A percentile compares a stretch with the other conserved stretches of the same genome.
Evolutionary conservation across 1,140 invertebrate species (phyloP).

Genomic region (Micrasema minimum): DNA sequence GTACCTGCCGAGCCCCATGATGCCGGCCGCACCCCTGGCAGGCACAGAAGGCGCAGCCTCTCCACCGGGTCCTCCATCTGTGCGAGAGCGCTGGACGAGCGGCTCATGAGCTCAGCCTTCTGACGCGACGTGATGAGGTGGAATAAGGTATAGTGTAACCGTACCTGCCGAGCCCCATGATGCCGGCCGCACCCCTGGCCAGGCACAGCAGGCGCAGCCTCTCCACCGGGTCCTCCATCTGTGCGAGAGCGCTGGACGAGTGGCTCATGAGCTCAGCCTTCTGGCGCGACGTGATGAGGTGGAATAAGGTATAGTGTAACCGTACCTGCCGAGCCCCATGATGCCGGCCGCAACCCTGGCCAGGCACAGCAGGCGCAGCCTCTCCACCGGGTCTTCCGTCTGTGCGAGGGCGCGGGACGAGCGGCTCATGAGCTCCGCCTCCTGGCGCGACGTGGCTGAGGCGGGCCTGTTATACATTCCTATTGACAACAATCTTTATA

Average conservation of each 20-base stretch:
- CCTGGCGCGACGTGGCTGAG: constrained; percentile 79
- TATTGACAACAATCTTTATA: too few relatives aligned
- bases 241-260: constrained; percentile 70
- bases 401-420: constrained; percentile 70
- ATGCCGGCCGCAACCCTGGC: constrained; percentile 89
- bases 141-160: too few relatives aligned
- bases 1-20: constrained; percentile 87
- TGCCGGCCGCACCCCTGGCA: constrained; percentile 89
- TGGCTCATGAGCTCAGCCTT: constrained; percentile 60
- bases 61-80: constrained; percentile 82
- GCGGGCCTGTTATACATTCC: constrained; percentile 76
- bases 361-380: constrained; percentile 84
- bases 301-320: not conserved
- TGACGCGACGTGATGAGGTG: constrained; percentile 78
- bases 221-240: constrained; percentile 83
- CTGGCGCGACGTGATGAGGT: not conserved
- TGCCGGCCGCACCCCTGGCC: constrained; percentile 86
- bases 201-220: constrained; percentile 86
- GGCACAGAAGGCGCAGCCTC: constrained; percentile 83
- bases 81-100: constrained; percentile 71
- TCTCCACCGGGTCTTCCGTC: constrained; percentile 84
- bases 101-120: constrained; percentile 85
- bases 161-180: constrained; percentile 87
- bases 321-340: constrained; percentile 84
- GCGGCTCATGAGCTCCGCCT: constrained; percentile 85